Evolutionary conservation across 1,140 invertebrate species (phyloP), one percentile per base, ranked within the genome.

Genomic region (Drosophila prosaltans): DNA sequence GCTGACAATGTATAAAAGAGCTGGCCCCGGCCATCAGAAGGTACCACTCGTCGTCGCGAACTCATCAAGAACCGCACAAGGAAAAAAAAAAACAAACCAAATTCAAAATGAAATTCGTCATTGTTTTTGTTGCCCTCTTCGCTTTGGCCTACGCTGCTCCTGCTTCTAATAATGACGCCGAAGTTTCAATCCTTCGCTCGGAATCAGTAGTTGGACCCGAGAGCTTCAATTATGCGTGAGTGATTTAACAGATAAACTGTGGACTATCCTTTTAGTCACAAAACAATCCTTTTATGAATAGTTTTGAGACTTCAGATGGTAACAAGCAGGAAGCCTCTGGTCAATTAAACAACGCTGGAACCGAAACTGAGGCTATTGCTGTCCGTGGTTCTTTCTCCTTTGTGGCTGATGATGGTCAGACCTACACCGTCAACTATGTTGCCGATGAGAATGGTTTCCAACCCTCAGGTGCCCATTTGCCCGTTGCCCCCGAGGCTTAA

Each of bases 371-470:
- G 64, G 28, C 92, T 1, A 71, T 95, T 5, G 78, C 81, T 1
- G 94, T 95, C 30, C 81, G 88, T 0, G 95, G 95, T 8, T 93
- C 93, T 70, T 95, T 82, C 93, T 83, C 80, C 11, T 95, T 93
- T 91, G 74, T 93, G 9, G 95, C 81, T 11, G 92, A 94, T 36
- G 95, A 96, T 80, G 95, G 96, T 43, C 91, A 94, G 55, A 92
- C 93, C 11, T 95, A 95, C 83, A 92, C 93, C 59, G 93, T 96
- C 57, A 93, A 92, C 10, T 96, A 95, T 92, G 92, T 95, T 59
- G 95, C 96, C 39, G 96, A 97, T 89, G 95, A 96, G 92, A 95
- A 95, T 85, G 95, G 95, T 41, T 97, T 95, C 93, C 94, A 94
- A 78, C 95, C 95, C 51, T 93, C 94, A 81, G 95, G 95, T 28